Conservation (phyloP, 2,113 vertebrate species). For the Atractosteus spatula region DNA sequence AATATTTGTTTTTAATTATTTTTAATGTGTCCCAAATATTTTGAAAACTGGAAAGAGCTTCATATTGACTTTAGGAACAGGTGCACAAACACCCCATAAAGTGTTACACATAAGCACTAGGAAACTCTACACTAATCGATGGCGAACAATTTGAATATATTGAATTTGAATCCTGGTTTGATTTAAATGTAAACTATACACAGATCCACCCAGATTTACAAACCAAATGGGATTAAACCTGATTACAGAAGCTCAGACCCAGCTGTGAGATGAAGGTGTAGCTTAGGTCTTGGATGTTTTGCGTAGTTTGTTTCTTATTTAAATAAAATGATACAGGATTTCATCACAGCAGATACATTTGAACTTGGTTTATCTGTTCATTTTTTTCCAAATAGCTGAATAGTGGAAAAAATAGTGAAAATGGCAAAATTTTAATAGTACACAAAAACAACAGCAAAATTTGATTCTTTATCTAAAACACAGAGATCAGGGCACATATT, state of each 20-base stretch:
- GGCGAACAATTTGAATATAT: conserved; percentile 45
- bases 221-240: conserved; percentile 58
- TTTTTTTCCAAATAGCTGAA: no score
- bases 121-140: conserved; percentile 2
- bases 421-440: no score
- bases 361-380: no score
- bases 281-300: conserved; percentile 23
- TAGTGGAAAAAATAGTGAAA: no score
- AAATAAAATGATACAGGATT: conserved; percentile 48
- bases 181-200: conserved; percentile 65
- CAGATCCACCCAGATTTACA: conserved; percentile 61
- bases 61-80: conserved; percentile 31
- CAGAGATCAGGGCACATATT: no score
- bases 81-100: conserved; percentile 56
- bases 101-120: conserved; percentile 66
- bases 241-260: conserved; percentile 30
- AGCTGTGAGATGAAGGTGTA: conserved; percentile 38
- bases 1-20: no score
- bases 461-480: no score
- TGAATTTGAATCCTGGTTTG: conserved; percentile 72
- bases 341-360: no score
- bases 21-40: no score
- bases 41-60: background rate
- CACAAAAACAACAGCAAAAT: no score
- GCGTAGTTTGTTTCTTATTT: conserved; percentile 64